Base-by-base conservation (phyloP, 2,888 invertebrate species). In the Agrenia bidenticulata region DNA sequence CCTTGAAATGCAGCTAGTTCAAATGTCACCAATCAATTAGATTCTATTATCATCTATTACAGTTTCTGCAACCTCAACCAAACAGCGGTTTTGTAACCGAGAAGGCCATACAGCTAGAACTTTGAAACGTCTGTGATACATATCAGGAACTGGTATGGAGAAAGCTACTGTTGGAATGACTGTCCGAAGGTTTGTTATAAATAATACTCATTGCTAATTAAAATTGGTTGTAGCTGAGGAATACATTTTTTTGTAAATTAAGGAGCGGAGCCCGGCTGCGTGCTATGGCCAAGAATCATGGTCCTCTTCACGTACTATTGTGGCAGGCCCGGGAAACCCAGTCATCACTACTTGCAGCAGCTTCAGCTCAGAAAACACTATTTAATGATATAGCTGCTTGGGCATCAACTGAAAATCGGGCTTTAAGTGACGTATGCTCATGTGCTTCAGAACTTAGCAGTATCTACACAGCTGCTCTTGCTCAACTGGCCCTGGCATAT, bases 241-340 rank as follows among this genome's bases (percentile, higher is more conserved):
- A 15, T 39, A 7, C 15, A 39, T 11, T 11, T 15, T 39, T 39
- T 17, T 45, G 5, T 15, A 45, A 45, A 17, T 17, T 5, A 5
- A 76, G 76, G 60, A 70, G 76, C 37, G 73, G 76, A 55, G 72
- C 72, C 13, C 66, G 68, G 56, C 49, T 76, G 21, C 64, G 72
- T 39, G 63, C 74, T 0, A 55, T 74, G 50, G 69, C 73, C 1
- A 72, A 68, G 62, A 58, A 73, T 1, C 76, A 76, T 57, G 68
- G 70, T 21, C 69, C 72, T 9, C 57, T 76, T 15, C 76, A 75
- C 57, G 69, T 76, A 13, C 59, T 76, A 19, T 56, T 76, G 5
- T 76, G 74, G 74, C 76, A 76, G 64, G 74, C 76, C 1, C 27
- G 70, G 39, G 76, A 76, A 60, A 70, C 72, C 11, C 73, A 76